Conservation (phyloP, 2,888 invertebrate genomes). For the Saturnia japonica region DNA sequence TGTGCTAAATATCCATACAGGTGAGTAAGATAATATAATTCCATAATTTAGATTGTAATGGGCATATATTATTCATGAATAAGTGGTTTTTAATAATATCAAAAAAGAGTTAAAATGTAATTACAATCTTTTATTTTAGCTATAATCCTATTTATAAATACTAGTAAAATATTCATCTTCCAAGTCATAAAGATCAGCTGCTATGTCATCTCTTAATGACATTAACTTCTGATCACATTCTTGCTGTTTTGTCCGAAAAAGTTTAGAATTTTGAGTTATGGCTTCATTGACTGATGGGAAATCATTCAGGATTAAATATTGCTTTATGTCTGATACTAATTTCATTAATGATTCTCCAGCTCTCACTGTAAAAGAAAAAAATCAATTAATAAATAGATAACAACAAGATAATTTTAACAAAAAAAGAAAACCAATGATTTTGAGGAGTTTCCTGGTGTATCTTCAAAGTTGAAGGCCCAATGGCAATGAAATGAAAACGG, state of each 20-base stretch:
- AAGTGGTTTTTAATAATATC: not conserved
- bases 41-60: not conserved
- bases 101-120: not conserved
- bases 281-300: slow-evolving; percentile 99
- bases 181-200: slow-evolving; percentile 94
- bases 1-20: no score
- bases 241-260: slow-evolving; percentile 93
- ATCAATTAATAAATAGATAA: not conserved
- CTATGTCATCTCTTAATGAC: slow-evolving; percentile 96
- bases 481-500: no score
- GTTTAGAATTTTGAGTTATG: slow-evolving; percentile 95
- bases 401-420: no score
- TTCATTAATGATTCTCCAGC: slow-evolving; percentile 99
- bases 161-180: slow-evolving; percentile 97
- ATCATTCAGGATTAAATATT: slow-evolving; percentile 98
- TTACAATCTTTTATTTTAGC: not conserved
- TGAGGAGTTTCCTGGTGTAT: no score
- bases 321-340: slow-evolving; percentile 98
- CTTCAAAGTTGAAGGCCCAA: no score
- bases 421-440: no score
- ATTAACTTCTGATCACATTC: slow-evolving; percentile 97
- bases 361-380: slow-evolving; percentile 84
- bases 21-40: not conserved
- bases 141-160: slow-evolving; percentile 84
- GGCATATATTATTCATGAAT: not conserved